Conservation (phyloP, 2,888 invertebrate genomes). For the Leucophora obtusa region DNA sequence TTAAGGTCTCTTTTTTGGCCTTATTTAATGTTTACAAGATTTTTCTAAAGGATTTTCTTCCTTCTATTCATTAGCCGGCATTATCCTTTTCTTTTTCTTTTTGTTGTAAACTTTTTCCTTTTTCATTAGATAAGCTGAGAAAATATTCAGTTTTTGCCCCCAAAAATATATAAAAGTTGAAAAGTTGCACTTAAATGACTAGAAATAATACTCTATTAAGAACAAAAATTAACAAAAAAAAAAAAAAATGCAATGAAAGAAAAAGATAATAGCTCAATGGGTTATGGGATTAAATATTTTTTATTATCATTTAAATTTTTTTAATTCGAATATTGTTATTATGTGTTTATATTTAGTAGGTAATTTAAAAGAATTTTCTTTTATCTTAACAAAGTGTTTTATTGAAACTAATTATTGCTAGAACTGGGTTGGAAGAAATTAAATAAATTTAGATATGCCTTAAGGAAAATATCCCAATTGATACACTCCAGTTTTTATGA, state of each 20-base stretch:
- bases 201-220: slow-evolving; percentile 15
- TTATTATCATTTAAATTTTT: background rate
- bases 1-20: slow-evolving; percentile 10
- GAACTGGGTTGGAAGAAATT: too few species aligned
- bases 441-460: too few species aligned
- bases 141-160: background rate
- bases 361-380: background rate
- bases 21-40: slow-evolving; percentile 13
- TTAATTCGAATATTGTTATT: slow-evolving; percentile 25
- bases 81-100: slow-evolving; percentile 42
- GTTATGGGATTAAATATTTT: slow-evolving; percentile 2
- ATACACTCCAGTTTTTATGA: too few species aligned
- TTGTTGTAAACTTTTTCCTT: background rate
- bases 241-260: slow-evolving; percentile 11
- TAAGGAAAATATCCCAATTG: too few species aligned
- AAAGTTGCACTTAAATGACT: slow-evolving; percentile 31
- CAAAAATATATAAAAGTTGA: slow-evolving; percentile 22
- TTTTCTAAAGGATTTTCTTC: slow-evolving; percentile 8
- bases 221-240: too few species aligned
- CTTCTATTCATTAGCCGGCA: slow-evolving; percentile 38
- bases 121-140: slow-evolving; percentile 33
- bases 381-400: slow-evolving; percentile 42
- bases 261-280: slow-evolving; percentile 24
- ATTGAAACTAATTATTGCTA: background rate
- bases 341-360: slow-evolving; percentile 39